A percentile compares a stretch with the other conserved stretches of the same genome.
Evolutionary conservation across 2,888 invertebrate genomes (phyloP).

Genomic region (Campoletis raptor): DNA sequence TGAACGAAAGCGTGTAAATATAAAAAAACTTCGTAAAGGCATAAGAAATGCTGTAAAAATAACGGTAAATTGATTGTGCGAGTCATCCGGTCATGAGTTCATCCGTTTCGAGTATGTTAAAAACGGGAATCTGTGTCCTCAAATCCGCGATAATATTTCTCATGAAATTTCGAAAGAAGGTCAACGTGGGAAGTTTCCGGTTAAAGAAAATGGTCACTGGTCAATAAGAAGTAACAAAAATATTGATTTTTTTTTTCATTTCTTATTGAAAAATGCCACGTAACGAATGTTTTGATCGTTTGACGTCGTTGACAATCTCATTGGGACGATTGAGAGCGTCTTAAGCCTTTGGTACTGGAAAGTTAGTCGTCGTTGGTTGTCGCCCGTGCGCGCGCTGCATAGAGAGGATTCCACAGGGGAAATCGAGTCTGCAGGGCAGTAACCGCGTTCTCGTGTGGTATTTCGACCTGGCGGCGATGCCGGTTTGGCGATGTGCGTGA

Average conservation of each 20-base stretch:
- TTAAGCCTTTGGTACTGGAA: conserved; percentile 46
- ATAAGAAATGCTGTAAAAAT: conserved; percentile 17
- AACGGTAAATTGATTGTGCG: conserved; percentile 23
- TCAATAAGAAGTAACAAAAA: neutral
- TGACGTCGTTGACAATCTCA: conserved; percentile 7
- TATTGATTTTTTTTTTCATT: neutral
- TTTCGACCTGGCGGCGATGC: conserved; percentile 62
- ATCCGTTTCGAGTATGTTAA: conserved; percentile 4
- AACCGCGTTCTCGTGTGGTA: conserved; percentile 65
- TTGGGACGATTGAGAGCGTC: conserved; percentile 26
- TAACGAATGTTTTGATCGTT: neutral
- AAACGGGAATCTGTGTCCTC: conserved; percentile 18
- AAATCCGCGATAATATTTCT: conserved; percentile 30
- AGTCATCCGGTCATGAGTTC: conserved; percentile 19
- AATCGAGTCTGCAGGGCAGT: conserved; percentile 72
- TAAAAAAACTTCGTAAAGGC: neutral
- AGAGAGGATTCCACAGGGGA: conserved; percentile 73
- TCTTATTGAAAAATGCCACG: neutral
- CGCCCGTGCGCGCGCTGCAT: conserved; percentile 44
- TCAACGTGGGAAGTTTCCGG: conserved; percentile 1
- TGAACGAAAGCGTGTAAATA: conserved; percentile 12
- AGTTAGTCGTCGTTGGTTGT: conserved; percentile 58
- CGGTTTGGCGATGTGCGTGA: conserved; percentile 55
- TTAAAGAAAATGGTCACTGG: neutral
- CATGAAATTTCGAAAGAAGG: conserved; percentile 16